phyloP scores from a whole-genome alignment of 2,888 invertebrate species.

The Leucophenga maculata region DNA sequence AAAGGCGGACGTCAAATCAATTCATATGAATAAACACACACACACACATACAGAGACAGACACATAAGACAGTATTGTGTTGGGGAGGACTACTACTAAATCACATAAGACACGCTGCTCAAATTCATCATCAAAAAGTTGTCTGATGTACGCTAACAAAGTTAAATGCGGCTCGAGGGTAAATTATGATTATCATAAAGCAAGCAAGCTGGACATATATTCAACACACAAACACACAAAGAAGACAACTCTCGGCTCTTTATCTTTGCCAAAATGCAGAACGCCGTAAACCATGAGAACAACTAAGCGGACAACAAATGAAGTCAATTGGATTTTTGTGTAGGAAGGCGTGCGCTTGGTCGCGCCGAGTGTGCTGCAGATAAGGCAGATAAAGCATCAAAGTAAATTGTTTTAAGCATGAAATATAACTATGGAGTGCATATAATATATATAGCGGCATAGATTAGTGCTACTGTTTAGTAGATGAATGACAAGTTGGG shows the following conservation, averaged over 20 bases:
- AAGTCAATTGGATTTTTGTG: slow-evolving; percentile 59
- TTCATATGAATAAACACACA: slow-evolving; percentile 51
- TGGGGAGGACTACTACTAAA: not conserved
- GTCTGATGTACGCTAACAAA: slow-evolving; percentile 23
- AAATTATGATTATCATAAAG: slow-evolving; percentile 21
- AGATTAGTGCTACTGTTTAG: slow-evolving; percentile 50
- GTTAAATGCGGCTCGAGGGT: slow-evolving; percentile 33
- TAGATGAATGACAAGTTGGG: slow-evolving; percentile 30
- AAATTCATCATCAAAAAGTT: slow-evolving; percentile 32
- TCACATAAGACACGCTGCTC: slow-evolving; percentile 19
- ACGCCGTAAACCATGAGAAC: slow-evolving; percentile 22
- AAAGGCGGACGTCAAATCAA: slow-evolving; percentile 58
- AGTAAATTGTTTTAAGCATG: slow-evolving; percentile 63
- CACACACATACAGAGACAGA: slow-evolving; percentile 20
- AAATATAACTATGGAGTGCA: slow-evolving; percentile 26
- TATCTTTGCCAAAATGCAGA: slow-evolving; percentile 30
- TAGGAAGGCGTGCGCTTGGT: slow-evolving; percentile 12
- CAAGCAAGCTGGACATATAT: not conserved
- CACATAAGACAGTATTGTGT: slow-evolving; percentile 10
- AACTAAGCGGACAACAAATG: slow-evolving; percentile 46
- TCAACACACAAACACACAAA: not conserved
- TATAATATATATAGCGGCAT: slow-evolving; percentile 37
- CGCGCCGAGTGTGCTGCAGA: too few species aligned
- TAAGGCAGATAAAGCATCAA: slow-evolving; percentile 50
- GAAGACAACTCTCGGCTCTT: not conserved